Percentiles rank a stretch among this genome's conserved stretches.
Conservation (phyloP, 2,113 vertebrate species). For the Pseudorhombus dupliciocellatus region DNA sequence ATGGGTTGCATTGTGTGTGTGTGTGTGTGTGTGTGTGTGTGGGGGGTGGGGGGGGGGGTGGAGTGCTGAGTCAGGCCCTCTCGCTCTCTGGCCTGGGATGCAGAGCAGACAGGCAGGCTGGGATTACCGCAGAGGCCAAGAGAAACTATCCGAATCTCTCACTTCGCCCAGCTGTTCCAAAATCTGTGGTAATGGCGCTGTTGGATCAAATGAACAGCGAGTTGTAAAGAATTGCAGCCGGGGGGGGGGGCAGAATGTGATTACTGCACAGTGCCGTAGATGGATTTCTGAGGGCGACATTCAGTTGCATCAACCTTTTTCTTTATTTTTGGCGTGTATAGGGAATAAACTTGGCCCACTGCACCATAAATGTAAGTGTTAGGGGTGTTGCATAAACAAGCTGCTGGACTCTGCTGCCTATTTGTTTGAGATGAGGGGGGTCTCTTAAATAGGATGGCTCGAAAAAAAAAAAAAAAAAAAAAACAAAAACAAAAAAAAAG, state of each 20-base stretch:
- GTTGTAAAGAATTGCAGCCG: slow-evolving; percentile 21
- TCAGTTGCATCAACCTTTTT: slow-evolving; percentile 7
- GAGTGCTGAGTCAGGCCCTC: slow-evolving; percentile 85
- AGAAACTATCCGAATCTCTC: slow-evolving; percentile 62
- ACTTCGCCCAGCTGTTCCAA: slow-evolving; percentile 72
- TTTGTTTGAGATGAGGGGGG: slow-evolving; percentile 43
- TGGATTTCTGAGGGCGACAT: slow-evolving; percentile 1
- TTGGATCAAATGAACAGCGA: slow-evolving; percentile 56
- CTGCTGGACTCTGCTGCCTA: slow-evolving; percentile 27
- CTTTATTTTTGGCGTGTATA: not conserved
- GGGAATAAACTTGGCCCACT: not conserved
- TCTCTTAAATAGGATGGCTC: slow-evolving; percentile 50
- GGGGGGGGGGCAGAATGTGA: slow-evolving; percentile 5
- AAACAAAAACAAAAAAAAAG: slow-evolving; percentile 48
- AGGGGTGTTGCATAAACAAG: slow-evolving; percentile 34
- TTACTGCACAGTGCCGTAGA: not conserved
- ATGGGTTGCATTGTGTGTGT: slow-evolving; percentile 84
- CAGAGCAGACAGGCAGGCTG: slow-evolving; percentile 71
- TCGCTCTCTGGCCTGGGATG: slow-evolving; percentile 71
- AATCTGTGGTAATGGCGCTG: slow-evolving; percentile 56
- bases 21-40: slow-evolving; percentile 59
- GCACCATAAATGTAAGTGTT: slow-evolving; percentile 9
- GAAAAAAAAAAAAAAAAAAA: slow-evolving; percentile 47
- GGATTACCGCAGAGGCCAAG: slow-evolving; percentile 68
- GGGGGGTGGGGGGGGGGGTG: slow-evolving; percentile 41